Conservation (phyloP, 2,113 vertebrate genomes). For the Helogale parvula region DNA sequence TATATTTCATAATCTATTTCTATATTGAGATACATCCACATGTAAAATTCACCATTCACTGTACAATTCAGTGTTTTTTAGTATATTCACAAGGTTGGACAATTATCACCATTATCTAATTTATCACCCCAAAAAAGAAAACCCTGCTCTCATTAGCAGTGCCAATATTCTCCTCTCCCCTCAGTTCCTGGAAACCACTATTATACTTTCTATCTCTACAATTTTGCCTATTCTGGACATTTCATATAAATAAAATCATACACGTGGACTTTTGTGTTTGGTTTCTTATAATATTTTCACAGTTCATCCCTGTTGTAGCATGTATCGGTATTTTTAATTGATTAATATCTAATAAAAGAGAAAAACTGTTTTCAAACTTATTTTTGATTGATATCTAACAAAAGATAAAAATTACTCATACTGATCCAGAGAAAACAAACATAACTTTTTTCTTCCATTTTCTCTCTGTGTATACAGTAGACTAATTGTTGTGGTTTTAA, state of each 20-base stretch:
- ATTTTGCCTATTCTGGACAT: background rate
- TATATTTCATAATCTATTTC: background rate
- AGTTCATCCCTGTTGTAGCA: background rate
- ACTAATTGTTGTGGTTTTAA: background rate
- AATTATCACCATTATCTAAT: background rate
- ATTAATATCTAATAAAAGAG: background rate
- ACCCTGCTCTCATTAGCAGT: background rate
- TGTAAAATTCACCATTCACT: background rate
- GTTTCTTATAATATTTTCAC: background rate
- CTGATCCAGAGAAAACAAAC: background rate
- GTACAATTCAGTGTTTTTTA: background rate
- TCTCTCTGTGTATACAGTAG: fast-evolving
- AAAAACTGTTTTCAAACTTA: background rate
- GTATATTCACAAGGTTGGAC: background rate
- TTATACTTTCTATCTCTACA: background rate
- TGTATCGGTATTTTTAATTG: background rate
- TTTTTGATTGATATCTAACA: background rate
- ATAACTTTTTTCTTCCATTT: background rate
- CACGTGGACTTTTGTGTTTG: background rate
- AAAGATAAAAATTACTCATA: background rate
- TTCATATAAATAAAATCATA: background rate
- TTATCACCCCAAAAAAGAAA: background rate
- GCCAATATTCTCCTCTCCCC: too few species aligned
- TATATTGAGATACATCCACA: background rate
- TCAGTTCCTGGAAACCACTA: background rate